phyloP scores from a whole-genome alignment of 2,113 vertebrate species.

The Protomyctophum bolini region DNA sequence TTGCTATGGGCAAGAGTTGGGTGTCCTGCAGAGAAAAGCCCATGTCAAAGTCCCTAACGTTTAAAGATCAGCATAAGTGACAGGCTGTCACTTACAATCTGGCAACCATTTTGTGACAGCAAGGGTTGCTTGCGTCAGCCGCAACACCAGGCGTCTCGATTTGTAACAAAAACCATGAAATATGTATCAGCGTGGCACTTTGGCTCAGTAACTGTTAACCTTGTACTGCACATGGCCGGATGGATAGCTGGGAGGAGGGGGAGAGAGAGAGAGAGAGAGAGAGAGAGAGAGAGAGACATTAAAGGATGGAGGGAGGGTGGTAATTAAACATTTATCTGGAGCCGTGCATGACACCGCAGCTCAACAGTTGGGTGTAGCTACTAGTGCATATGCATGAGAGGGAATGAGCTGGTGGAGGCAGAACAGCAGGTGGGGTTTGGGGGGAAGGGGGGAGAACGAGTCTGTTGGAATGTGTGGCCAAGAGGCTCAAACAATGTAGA shows the following conservation, averaged over 20 bases:
- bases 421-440: no score
- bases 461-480: neutral
- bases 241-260: constrained; percentile 38
- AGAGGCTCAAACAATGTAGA: no score
- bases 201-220: constrained; percentile 36
- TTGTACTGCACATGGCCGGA: constrained; percentile 34
- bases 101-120: constrained; percentile 5
- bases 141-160: constrained; percentile 8
- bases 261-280: neutral
- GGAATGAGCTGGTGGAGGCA: no score
- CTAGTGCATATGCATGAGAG: neutral
- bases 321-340: no score
- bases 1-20: neutral
- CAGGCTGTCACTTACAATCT: neutral
- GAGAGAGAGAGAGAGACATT: no score
- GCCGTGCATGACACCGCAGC: no score
- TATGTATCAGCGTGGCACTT: constrained; percentile 59
- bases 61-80: neutral
- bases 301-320: no score
- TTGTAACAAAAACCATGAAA: constrained; percentile 50
- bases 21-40: neutral
- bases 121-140: neutral
- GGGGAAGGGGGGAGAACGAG: neutral
- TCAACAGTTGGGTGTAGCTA: no score
- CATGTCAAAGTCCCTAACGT: no score